These are phyloP conservation scores for Dinoponera quadriceps DNA, from an alignment of 1,140 invertebrate genomes.

Conservation along the genomic window DNA sequence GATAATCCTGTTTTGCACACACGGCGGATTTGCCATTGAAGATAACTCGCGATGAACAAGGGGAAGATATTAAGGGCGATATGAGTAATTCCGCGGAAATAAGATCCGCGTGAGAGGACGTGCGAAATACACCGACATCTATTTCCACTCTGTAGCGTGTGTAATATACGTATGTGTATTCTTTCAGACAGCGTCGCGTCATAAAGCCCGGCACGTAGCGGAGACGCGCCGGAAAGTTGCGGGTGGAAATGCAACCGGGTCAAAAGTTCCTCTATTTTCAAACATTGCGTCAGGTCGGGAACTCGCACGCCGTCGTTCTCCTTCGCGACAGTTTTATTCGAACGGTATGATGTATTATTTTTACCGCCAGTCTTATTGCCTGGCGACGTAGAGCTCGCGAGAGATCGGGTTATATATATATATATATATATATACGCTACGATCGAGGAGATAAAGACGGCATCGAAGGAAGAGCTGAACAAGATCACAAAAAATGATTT, in stretches of 20 bases:
- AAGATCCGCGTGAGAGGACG: too few relatives aligned
- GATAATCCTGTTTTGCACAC: too few relatives aligned
- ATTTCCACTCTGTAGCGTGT: too few relatives aligned
- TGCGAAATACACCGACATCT: too few relatives aligned
- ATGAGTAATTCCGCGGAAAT: too few relatives aligned
- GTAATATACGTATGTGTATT: neutral
- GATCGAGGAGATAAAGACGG: too few relatives aligned
- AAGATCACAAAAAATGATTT: too few relatives aligned
- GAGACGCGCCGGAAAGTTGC: conserved; percentile 6
- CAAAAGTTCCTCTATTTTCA: conserved; percentile 30
- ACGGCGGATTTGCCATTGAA: too few relatives aligned
- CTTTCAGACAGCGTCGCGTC: neutral
- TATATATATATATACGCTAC: neutral
- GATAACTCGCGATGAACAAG: too few relatives aligned
- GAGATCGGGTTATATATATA: neutral
- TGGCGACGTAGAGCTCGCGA: neutral
- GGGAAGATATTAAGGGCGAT: too few relatives aligned
- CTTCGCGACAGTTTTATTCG: conserved; percentile 22
- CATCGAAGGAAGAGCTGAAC: too few relatives aligned
- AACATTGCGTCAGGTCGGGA: conserved; percentile 14
- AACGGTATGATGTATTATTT: conserved; percentile 27
- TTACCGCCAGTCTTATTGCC: conserved; percentile 6
- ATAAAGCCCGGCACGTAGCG: conserved; percentile 13
- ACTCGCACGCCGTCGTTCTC: neutral
- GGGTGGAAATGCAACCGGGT: neutral